Base-by-base conservation (phyloP, 2,113 vertebrate genomes). In the Myotis davidii region DNA sequence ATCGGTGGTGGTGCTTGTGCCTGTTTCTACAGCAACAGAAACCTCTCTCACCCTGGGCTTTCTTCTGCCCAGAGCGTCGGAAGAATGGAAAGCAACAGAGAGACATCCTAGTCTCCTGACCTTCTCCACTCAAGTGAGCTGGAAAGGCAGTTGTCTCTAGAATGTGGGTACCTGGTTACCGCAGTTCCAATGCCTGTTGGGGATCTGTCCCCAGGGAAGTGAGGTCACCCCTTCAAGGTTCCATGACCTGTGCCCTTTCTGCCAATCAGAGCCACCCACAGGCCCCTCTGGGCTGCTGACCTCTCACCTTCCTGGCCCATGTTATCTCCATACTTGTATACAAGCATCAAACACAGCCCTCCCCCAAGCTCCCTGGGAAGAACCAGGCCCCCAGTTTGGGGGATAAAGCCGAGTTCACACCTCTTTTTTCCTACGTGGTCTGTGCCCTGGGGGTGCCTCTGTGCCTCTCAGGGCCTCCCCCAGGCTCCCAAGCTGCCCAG, bases 41-140 rank as follows among this genome's bases (percentile, higher is more conserved):
- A 89, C 29, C 2, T 3, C 1, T 56, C 32, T 84, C 23, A 23
- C n/a, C 69, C n/a, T 23, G 17, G 13, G n/a, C 25, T 70, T 87
- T 93, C 9, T 34, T 70, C 18, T 3, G 37, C 13, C 72, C 10
- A 37, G 37, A 32, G 52, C 7, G 14, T 61, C 5, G 0, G 8
- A 32, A 77, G 17, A 3, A 29, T 0, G 1, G 50, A 23, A 85
- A 1, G 8, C 13, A 77, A 4, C 37, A 59, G 1, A 1, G 37
- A 9, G 29, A 21, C 70, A 85, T 77, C 48, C 18, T n/a, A 2
- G 4, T 56, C 37, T 70, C n/a, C 69, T 59, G 9, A 78, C 4
- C 1, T 3, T 50, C 25, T 50, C 17, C 4, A 3, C 9, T 27
- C 20, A 39, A 56, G 6, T 77, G 61, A 94, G 4, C 14, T 59